Evolutionary conservation across 2,888 invertebrate species (phyloP).

Genomic region (Pediacus dermestoides): DNA sequence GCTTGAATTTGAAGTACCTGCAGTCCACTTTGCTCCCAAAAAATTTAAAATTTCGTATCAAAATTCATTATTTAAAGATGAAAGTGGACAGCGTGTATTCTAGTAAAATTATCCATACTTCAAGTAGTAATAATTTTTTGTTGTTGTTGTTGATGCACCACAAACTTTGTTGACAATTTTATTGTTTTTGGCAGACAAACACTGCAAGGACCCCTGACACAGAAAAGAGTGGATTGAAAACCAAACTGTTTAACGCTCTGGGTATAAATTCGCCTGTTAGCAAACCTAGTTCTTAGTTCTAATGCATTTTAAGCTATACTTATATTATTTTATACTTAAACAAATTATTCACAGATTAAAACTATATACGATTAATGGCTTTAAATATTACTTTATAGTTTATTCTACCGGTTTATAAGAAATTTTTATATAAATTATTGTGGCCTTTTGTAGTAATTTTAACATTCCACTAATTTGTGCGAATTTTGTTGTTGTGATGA

Average conservation of each 20-base stretch:
- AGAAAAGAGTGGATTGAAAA: conserved; percentile 74
- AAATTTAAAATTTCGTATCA: no score
- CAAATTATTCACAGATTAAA: background rate
- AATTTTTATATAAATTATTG: background rate
- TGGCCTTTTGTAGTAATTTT: background rate
- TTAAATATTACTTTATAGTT: no score
- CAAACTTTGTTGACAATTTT: conserved; percentile 16
- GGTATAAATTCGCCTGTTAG: conserved; percentile 66
- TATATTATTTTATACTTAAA: conserved; percentile 1
- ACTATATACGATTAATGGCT: background rate
- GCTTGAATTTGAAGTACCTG: no score
- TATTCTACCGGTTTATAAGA: no score
- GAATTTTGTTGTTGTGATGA: conserved; percentile 4
- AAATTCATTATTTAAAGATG: no score
- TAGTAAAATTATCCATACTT: no score
- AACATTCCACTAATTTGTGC: background rate
- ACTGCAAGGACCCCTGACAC: conserved; percentile 66
- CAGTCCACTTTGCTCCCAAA: no score
- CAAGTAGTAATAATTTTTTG: no score
- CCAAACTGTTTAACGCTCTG: conserved; percentile 81
- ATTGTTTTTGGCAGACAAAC: conserved; percentile 54
- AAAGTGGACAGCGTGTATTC: no score
- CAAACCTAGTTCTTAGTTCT: conserved; percentile 46
- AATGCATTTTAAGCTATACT: conserved; percentile 15
- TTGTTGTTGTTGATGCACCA: conserved; percentile 5